These are phyloP conservation scores for Alectoris magna DNA, from an alignment of 2,797 vertebrate species.

Conservation along the genomic window DNA sequence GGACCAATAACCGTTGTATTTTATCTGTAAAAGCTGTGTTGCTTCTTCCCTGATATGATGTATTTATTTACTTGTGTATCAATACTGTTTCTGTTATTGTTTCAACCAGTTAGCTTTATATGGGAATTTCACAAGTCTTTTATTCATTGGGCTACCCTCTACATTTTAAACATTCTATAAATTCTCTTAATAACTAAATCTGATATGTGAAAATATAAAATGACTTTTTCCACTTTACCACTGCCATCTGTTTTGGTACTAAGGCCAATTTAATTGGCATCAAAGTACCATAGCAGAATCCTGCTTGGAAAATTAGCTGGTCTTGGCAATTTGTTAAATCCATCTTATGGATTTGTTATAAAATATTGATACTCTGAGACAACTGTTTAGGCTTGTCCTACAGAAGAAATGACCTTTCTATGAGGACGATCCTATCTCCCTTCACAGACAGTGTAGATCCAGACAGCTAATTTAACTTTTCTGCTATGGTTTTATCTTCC, in stretches of 20 bases:
- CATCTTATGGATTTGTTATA: neutral
- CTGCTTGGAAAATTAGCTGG: neutral
- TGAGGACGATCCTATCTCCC: neutral
- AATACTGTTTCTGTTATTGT: neutral
- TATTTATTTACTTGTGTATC: neutral
- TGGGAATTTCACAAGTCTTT: neutral
- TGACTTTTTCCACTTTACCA: neutral
- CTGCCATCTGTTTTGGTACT: neutral
- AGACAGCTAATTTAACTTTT: constrained; percentile 33
- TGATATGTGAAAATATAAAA: neutral
- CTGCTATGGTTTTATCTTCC: constrained; percentile 41
- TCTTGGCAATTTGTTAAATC: neutral
- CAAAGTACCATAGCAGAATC: neutral
- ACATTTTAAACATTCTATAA: neutral
- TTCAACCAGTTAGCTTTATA: neutral
- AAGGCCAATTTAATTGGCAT: neutral
- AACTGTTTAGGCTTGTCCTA: neutral
- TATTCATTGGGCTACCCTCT: neutral
- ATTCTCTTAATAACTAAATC: constrained; percentile 9
- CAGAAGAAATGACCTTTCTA: neutral
- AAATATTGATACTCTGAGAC: neutral
- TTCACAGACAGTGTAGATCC: neutral
- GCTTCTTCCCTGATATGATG: neutral
- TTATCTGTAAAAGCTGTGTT: neutral
- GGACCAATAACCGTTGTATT: neutral